Conservation (phyloP, 2,888 invertebrate genomes). For the Esperia sulphurella region DNA sequence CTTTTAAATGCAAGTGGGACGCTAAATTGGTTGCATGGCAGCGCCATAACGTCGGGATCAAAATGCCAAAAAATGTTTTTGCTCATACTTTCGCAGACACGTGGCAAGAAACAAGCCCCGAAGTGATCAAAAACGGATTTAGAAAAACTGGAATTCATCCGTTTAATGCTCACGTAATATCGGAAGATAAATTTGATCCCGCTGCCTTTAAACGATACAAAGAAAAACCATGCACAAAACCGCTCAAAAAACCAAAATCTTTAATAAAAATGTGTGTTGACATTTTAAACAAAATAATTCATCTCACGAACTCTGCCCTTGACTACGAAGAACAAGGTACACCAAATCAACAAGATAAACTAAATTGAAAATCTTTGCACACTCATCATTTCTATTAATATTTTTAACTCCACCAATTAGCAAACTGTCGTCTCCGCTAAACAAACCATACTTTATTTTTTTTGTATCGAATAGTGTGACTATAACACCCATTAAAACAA, state of each 20-base stretch:
- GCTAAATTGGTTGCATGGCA: slow-evolving; percentile 21
- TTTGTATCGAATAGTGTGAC: no score
- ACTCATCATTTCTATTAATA: no score
- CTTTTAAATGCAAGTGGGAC: slow-evolving; percentile 23
- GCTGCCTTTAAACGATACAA: slow-evolving; percentile 7
- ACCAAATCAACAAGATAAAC: no score
- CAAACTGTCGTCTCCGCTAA: no score
- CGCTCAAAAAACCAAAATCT: slow-evolving; percentile 1
- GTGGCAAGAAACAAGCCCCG: slow-evolving; percentile 10
- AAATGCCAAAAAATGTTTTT: slow-evolving; percentile 15
- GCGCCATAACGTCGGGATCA: slow-evolving; percentile 18
- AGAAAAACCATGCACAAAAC: background rate
- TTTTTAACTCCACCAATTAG: no score
- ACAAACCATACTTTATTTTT: no score
- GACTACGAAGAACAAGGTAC: no score
- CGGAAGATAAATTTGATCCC: slow-evolving; percentile 9
- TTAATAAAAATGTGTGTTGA: slow-evolving; percentile 8
- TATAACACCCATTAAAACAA: no score
- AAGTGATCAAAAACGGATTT: slow-evolving; percentile 19
- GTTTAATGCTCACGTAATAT: slow-evolving; percentile 7
- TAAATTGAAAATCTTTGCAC: no score
- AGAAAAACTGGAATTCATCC: slow-evolving; percentile 20
- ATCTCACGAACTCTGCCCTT: background rate
- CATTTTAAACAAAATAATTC: background rate
- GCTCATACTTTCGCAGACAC: slow-evolving; percentile 10